Conservation (phyloP, 1,140 invertebrate genomes). For the Brachionus calyciflorus region DNA sequence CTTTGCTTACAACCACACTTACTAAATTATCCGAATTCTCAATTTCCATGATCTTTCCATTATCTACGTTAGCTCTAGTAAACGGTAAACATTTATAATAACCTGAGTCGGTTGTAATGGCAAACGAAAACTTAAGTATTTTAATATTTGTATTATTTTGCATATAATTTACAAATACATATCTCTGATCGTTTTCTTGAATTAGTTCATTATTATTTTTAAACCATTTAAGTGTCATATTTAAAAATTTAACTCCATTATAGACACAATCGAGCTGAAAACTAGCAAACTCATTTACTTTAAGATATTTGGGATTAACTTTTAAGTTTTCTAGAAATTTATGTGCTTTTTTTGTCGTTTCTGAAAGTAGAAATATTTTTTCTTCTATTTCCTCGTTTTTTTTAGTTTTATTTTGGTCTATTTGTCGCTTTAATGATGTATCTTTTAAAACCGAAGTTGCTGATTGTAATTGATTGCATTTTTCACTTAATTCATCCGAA, state of each 20-base stretch:
- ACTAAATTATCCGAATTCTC: not conserved
- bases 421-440: not conserved
- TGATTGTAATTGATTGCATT: not conserved
- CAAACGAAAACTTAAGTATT: slow-evolving; percentile 11
- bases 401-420: not conserved
- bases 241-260: not conserved
- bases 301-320: not conserved
- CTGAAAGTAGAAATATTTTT: not conserved
- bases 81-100: not conserved
- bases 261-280: slow-evolving; percentile 36
- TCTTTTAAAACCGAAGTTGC: not conserved
- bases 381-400: not conserved
- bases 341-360: not conserved
- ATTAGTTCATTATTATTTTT: not conserved
- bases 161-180: not conserved
- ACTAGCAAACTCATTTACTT: not conserved
- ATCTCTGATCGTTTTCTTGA: not conserved
- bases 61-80: not conserved
- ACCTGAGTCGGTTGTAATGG: not conserved
- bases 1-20: not conserved
- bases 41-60: too few species aligned
- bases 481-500: not conserved
- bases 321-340: not conserved
- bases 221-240: not conserved
- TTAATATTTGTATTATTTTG: not conserved